phyloP scores from a whole-genome alignment of 2,113 vertebrate genomes.

The Illadopsis cleaveri region DNA sequence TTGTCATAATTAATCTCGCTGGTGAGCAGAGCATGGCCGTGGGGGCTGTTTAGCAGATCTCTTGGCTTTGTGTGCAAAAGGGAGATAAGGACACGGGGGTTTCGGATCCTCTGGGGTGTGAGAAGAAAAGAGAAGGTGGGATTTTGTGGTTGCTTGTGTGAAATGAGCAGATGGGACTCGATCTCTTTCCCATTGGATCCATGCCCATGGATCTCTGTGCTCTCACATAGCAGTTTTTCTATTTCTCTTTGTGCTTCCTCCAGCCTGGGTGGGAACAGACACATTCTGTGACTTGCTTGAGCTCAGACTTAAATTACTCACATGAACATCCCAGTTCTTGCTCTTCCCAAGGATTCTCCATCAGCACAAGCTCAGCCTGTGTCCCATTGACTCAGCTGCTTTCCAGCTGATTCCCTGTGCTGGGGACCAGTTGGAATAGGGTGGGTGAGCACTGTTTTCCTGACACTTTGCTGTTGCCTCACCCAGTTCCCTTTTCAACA shows the following conservation, averaged over 20 bases:
- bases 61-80: background rate
- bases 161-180: background rate
- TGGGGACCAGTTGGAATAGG: background rate
- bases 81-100: background rate
- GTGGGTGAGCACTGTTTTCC: background rate
- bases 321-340: background rate
- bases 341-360: background rate
- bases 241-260: background rate
- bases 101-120: background rate
- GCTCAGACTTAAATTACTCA: background rate
- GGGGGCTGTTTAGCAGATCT: background rate
- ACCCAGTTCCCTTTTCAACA: background rate
- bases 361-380: background rate
- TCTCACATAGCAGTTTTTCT: background rate
- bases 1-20: accelerated
- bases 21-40: accelerated
- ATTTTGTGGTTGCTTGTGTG: background rate
- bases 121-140: background rate
- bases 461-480: background rate
- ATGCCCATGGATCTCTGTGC: background rate
- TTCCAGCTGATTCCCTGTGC: background rate
- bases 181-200: background rate
- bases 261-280: background rate
- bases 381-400: background rate
- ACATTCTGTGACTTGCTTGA: background rate